phyloP scores from a whole-genome alignment of 2,797 vertebrate species.

The Adelosebastes latens region DNA sequence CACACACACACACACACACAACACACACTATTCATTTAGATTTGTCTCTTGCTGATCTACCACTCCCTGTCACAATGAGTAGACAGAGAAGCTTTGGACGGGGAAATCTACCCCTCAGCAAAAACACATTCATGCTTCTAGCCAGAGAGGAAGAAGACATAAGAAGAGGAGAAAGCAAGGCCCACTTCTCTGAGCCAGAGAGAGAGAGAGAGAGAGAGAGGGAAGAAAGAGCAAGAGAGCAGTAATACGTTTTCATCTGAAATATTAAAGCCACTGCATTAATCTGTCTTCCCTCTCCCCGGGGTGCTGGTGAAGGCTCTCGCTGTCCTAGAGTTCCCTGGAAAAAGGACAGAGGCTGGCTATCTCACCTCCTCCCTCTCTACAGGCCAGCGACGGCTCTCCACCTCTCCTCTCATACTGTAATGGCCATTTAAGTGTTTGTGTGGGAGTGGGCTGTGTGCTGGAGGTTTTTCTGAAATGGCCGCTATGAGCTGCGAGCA shows the following conservation, averaged over 20 bases:
- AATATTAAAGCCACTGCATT: slow-evolving; percentile 86
- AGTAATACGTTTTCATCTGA: slow-evolving; percentile 84
- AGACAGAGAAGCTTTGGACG: slow-evolving; percentile 35
- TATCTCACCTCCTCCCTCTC: slow-evolving; percentile 56
- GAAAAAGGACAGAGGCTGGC: slow-evolving; percentile 70
- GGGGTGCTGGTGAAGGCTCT: slow-evolving; percentile 73
- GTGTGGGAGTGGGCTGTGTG: slow-evolving; percentile 44
- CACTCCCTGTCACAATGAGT: slow-evolving; percentile 61
- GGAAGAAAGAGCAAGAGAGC: slow-evolving; percentile 56
- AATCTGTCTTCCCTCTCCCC: slow-evolving; percentile 81
- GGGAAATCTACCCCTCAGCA: slow-evolving; percentile 56
- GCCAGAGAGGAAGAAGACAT: slow-evolving; percentile 47
- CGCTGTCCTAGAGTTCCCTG: slow-evolving; percentile 69
- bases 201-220: slow-evolving; percentile 8
- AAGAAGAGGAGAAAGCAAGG: slow-evolving; percentile 27
- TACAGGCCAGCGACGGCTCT: slow-evolving; percentile 23
- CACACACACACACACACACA: not conserved
- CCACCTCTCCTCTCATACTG: slow-evolving; percentile 44
- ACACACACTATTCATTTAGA: slow-evolving; percentile 41
- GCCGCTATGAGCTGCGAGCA: slow-evolving; percentile 7
- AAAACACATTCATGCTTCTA: slow-evolving; percentile 57
- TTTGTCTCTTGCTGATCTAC: slow-evolving; percentile 52
- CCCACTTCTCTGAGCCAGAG: slow-evolving; percentile 4
- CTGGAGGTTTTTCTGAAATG: slow-evolving; percentile 52
- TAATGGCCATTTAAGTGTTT: slow-evolving; percentile 62